A percentile compares a stretch with the other conserved stretches of the same genome.
These are phyloP conservation scores for Nibea albiflora DNA, from an alignment of 2,113 vertebrate genomes.

Conservation along the genomic window DNA sequence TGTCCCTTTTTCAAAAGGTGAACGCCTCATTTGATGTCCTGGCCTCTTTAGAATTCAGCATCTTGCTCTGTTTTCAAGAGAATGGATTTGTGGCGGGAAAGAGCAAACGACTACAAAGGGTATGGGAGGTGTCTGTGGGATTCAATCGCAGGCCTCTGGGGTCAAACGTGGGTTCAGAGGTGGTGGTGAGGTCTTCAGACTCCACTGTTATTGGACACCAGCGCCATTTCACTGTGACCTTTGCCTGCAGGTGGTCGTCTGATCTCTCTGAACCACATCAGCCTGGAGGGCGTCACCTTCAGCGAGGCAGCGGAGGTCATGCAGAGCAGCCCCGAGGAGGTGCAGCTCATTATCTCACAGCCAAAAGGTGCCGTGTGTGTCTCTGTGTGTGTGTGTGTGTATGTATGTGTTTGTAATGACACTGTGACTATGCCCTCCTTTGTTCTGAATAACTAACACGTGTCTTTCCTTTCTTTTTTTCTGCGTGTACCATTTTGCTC, in stretches of 20 bases:
- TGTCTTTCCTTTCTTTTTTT: neutral
- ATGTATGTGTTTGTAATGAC: conserved; percentile 9
- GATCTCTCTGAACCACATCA: conserved; percentile 92
- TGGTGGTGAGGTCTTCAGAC: conserved; percentile 1
- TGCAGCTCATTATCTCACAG: conserved; percentile 92
- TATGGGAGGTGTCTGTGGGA: neutral
- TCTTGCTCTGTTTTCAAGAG: neutral
- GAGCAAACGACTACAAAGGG: conserved; percentile 10
- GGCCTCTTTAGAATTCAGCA: neutral
- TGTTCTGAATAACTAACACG: neutral
- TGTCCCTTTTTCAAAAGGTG: neutral
- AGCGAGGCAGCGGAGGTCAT: conserved; percentile 90
- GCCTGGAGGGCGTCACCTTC: conserved; percentile 91
- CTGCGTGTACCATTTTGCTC: too few relatives aligned
- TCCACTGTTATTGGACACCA: conserved; percentile 28
- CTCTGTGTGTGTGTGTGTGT: conserved; percentile 4
- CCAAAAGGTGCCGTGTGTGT: conserved; percentile 84
- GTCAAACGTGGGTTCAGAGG: conserved; percentile 4
- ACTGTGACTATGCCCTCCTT: conserved; percentile 10
- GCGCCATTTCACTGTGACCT: conserved; percentile 56
- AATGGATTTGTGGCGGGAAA: neutral
- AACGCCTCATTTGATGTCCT: neutral
- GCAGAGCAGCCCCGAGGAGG: conserved; percentile 88
- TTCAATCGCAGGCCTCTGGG: neutral
- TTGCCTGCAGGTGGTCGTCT: conserved; percentile 87